These are phyloP conservation scores for Orthosia gothica DNA, from an alignment of 2,888 invertebrate genomes.

Conservation along the genomic window DNA sequence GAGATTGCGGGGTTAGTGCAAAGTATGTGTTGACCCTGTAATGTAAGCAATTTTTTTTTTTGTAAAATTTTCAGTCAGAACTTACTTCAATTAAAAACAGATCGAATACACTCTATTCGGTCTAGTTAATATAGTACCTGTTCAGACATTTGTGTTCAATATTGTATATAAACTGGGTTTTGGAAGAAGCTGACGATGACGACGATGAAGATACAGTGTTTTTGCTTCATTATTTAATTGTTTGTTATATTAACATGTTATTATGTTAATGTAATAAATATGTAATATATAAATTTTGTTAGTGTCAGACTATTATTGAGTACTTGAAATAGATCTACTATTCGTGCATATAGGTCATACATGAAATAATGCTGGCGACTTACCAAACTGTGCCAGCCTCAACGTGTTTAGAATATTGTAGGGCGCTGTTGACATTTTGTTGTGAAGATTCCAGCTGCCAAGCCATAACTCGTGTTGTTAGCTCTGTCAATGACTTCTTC, in stretches of 20 bases:
- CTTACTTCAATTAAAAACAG: too few species aligned
- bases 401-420: constrained; percentile 94
- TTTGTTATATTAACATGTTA: not conserved
- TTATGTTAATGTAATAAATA: not conserved
- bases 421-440: constrained; percentile 95
- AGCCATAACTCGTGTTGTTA: constrained; percentile 95
- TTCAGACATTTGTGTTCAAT: too few species aligned
- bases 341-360: too few species aligned
- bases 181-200: too few species aligned
- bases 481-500: constrained; percentile 96
- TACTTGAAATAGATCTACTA: not conserved
- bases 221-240: not conserved
- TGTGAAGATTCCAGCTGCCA: constrained; percentile 96
- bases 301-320: not conserved
- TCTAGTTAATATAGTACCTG: too few species aligned
- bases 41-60: constrained; percentile 7
- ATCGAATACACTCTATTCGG: too few species aligned
- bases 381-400: constrained; percentile 96
- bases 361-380: too few species aligned
- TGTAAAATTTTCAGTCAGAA: too few species aligned
- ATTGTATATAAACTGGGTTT: too few species aligned
- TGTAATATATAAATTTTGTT: not conserved
- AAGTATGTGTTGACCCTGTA: constrained; percentile 92
- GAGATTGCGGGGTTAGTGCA: constrained; percentile 92
- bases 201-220: too few species aligned